Base-by-base conservation (phyloP, 2,113 vertebrate species). In the Gracilinanus agilis region DNA sequence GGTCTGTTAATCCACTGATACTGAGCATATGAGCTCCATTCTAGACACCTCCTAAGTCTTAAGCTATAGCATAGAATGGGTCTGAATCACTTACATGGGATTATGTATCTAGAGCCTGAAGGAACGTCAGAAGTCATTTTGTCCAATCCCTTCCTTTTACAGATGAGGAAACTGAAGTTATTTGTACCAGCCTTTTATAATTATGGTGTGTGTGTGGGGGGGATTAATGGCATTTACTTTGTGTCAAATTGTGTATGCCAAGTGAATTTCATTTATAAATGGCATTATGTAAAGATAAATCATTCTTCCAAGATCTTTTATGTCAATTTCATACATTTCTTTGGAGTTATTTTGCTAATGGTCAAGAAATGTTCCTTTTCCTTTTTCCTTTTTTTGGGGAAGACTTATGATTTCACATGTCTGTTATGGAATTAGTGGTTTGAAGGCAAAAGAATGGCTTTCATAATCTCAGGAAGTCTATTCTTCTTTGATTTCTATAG, bases 101-200 rank as follows among this genome's bases (percentile, higher is more conserved):
- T 61, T 27, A n/a, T 13, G 19, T 13, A n/a, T 75, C 61, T 16
- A n/a, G 61, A 21, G 34, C 61, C 19, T 75, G 61, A 12, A 75
- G n/a, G 61, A 75, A n/a, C 13, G 3, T 75, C 61, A n/a, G 61
- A 75, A 75, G 61, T 12, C 61, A 67, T 34, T 34, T 67, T 34
- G 29, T 67, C 61, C 11, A 34, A 12, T 29, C 12, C 61, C 61
- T 67, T 67, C 29, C 13, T 67, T 67, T 67, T 67, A 34, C 61
- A 34, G 29, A n/a, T 19, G 34, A 75, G 34, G 34, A 75, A 34
- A 75, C 4, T 12, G 7, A 40, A 34, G 10, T 2, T 53, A 53
- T 90, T 11, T 92, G 54, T 88, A 55, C 54, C 88, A 3, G 67
- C 92, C 34, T n/a, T 95, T 93, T 90, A 54, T 54, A 94, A 27